Base-by-base conservation (phyloP, 2,797 vertebrate genomes). In the Xenopus petersii region DNA sequence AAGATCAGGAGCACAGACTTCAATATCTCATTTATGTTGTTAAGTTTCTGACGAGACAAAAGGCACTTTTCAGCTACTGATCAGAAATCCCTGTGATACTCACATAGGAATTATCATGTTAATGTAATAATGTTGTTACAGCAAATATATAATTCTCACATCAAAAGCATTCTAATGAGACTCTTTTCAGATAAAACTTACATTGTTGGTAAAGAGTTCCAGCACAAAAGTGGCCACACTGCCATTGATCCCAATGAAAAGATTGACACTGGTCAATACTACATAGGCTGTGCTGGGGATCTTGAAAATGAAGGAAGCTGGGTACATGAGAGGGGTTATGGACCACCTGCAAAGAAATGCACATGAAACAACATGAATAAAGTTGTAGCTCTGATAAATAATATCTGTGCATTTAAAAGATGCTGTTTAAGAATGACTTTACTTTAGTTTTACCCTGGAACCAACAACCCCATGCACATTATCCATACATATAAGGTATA, bases 311-410 rank as follows among this genome's bases (percentile, higher is more conserved):
- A 99, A 99, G 58, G 97, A 99, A 13, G 97, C 97, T 0, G 97
- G 97, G 74, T 99, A 99, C 97, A 99, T 99, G 78, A 99, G 92
- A 2, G 97, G 97, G 0, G 97, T 99, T 84, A 98, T 99, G 0
- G 97, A 98, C 97, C 97, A 99, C 75, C 97, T 99, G 26, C 72
- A 81, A 80, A 82, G 81, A 48, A 12, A 64, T 8, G 4, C 26
- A 33, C 4, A 63, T 33, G 2, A 13, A 33, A 4, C 26, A 63
- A 13, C 13, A 7, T 61, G 2, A 30, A 30, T 30, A 2, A 21
- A 24, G 24, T 2, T 2, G 11, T 17, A 61, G 24, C 9, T 24
- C n/a, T 30, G 9, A 3, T 12, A 51, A 30, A 30, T 30, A 15
- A 51, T 51, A 51, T 51, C 49, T 51, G 49, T 4, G 3, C 11